Base-by-base conservation (phyloP, 2,113 vertebrate genomes). In the Stegastes partitus region DNA sequence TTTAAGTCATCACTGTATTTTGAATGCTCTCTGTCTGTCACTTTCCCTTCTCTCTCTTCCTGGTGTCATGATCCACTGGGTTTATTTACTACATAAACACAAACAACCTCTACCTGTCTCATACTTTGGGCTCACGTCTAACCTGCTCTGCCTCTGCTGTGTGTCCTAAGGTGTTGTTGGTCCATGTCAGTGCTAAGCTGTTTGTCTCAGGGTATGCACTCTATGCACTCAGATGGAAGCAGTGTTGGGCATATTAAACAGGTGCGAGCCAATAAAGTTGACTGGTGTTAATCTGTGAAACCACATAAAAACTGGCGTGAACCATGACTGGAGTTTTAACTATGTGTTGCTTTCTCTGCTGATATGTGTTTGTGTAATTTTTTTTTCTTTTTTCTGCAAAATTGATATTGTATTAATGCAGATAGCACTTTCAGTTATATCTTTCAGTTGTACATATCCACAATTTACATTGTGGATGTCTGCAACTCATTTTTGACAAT, bases 191-290 rank as follows among this genome's bases (percentile, higher is more conserved):
- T 6, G 69, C 58, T 89, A 86, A 91, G 86, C 89, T 53, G 37
- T 64, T 82, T 74, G 76, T 87, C 89, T 84, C 73, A 3, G 59
- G 50, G 68, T 79, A 82, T 82, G 77, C 77, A 87, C 85, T 84
- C 77, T 69, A 62, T 45, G 65, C 50, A 9, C 25, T 69, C 77
- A 77, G 21, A 37, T 63, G 68, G 45, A 37, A 22, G 67, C 85
- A 59, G 68, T 68, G 82, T 82, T 74, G 73, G 67, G 82, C 90
- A 92, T 92, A 90, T 89, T 93, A 92, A 94, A 91, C 79, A 88
- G 69, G 49, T 79, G 68, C 67, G 51, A 91, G 89, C 87, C 84
- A 93, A 90, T 92, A 90, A 93, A 86, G 75, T 63, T 39, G 44
- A 65, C 37, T 59, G 81, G 57, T 88, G 77, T 81, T 85, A 77